Evolutionary conservation across 2,888 invertebrate species (phyloP).

Genomic region (Scrobipalpa costella): DNA sequence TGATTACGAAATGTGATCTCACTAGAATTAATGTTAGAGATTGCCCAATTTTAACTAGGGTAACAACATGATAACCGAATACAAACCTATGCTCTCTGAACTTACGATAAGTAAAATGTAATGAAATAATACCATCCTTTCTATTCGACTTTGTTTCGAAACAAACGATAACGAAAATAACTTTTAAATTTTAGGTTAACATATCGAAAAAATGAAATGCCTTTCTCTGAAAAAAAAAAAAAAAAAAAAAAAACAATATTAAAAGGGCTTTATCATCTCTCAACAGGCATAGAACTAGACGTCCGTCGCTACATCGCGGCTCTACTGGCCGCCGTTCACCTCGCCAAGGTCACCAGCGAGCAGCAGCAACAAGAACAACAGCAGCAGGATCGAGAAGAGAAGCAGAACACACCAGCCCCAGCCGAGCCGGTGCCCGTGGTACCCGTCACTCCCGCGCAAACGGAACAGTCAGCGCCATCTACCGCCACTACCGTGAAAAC

Average conservation of each 20-base stretch:
- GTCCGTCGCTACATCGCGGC: slow-evolving; percentile 71
- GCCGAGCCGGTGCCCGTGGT: slow-evolving; percentile 45
- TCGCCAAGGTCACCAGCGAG: slow-evolving; percentile 66
- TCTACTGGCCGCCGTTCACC: slow-evolving; percentile 67
- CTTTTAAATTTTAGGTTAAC: too few species aligned
- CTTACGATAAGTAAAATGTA: neutral
- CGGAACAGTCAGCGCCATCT: slow-evolving; percentile 49
- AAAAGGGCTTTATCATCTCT: too few species aligned
- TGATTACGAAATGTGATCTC: neutral
- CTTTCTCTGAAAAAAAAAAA: too few species aligned
- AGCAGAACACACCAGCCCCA: slow-evolving; percentile 29
- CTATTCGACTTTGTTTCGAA: too few species aligned
- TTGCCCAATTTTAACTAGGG: neutral
- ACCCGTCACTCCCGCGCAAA: slow-evolving; percentile 39
- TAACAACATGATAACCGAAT: neutral
- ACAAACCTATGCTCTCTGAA: neutral
- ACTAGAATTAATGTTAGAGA: neutral
- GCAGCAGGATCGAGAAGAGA: slow-evolving; percentile 36
- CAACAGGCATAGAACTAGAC: slow-evolving; percentile 67
- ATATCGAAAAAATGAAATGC: too few species aligned
- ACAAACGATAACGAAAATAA: too few species aligned
- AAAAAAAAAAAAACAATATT: too few species aligned
- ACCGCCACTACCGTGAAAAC: slow-evolving; percentile 59
- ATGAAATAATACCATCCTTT: too few species aligned
- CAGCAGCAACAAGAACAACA: slow-evolving; percentile 57